Base-by-base conservation (phyloP, 2,797 vertebrate genomes). In the Xenops minutus region DNA sequence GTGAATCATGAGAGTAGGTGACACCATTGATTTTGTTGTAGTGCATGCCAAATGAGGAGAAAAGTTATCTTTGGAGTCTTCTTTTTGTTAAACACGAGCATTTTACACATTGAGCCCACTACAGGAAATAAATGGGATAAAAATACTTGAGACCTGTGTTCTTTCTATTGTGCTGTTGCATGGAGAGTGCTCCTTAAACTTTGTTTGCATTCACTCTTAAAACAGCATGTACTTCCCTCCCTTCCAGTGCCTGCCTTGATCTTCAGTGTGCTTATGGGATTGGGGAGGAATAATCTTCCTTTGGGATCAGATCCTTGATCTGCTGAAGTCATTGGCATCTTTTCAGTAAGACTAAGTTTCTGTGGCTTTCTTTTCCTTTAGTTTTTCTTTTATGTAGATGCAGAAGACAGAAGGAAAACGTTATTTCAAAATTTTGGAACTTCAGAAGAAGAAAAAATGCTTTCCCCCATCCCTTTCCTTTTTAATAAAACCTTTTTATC, bases 1-100 rank as follows among this genome's bases (percentile, higher is more conserved):
- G 98, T 98, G 97, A 98, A 98, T 98, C 98, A 97, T 17, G 97
- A 97, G 96, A 97, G 98, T 98, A 98, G 98, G 98, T 97, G 96
- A 87, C 91, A 72, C 82, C 19, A 3, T 58, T 43, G 54, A 14
- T 94, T 54, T 41, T 69, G 34, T 58, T 78, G 21, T 12, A 52
- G 8, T 36, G 29, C 3, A 1, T 59, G 37, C 15, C 29, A 59
- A 89, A 26, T 10, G 43, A 83, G 48, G 24, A 68, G 58, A 81
- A 86, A 74, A 76, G 30, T 66, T 86, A 10, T 24, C 49, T 78
- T 74, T 61, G 15, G 24, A 37, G 30, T 27, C n/a, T 39, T 54
- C 32, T 75, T 48, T 69, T 75, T 10, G 1, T 59, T 63, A 43
- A 84, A 90, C 30, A 18, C 0, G 5, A 39, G n/a, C 14, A 41